Conservation (phyloP, 2,797 vertebrate genomes). For the Okamejei kenojei region DNA sequence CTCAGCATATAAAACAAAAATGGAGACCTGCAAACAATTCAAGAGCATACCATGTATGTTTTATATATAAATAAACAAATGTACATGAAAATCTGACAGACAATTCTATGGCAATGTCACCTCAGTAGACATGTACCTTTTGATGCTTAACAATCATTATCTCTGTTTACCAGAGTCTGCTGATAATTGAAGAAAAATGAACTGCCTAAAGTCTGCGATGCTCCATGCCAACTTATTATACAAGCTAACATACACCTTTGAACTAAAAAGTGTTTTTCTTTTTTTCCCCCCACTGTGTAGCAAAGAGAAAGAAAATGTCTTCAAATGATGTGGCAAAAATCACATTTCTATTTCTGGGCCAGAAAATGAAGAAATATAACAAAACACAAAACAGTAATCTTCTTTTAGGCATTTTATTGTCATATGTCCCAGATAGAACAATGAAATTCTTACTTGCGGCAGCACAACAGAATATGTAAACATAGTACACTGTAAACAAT, state of each 20-base stretch:
- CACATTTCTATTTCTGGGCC: neutral
- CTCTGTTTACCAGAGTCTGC: slow-evolving; percentile 27
- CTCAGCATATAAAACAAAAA: neutral
- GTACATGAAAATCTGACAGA: neutral
- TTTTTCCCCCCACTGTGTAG: neutral
- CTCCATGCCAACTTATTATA: neutral
- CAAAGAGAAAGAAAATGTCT: neutral
- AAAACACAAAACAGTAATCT: neutral
- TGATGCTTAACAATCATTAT: neutral
- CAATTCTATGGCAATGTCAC: neutral
- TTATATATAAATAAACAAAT: neutral
- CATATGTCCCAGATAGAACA: too few species aligned
- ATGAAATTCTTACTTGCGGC: too few species aligned
- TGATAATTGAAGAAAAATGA: neutral
- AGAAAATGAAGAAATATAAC: too few species aligned
- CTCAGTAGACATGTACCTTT: neutral
- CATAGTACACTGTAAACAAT: too few species aligned
- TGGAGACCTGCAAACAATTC: neutral
- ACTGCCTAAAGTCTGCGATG: slow-evolving; percentile 1
- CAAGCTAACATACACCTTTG: slow-evolving; percentile 3
- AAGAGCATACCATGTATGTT: neutral
- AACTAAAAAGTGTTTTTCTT: neutral
- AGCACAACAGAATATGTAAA: too few species aligned
- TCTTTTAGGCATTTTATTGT: neutral
- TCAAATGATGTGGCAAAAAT: neutral